Evolutionary conservation across 2,113 vertebrate species (phyloP).

Genomic region (Pterophyllum scalare): DNA sequence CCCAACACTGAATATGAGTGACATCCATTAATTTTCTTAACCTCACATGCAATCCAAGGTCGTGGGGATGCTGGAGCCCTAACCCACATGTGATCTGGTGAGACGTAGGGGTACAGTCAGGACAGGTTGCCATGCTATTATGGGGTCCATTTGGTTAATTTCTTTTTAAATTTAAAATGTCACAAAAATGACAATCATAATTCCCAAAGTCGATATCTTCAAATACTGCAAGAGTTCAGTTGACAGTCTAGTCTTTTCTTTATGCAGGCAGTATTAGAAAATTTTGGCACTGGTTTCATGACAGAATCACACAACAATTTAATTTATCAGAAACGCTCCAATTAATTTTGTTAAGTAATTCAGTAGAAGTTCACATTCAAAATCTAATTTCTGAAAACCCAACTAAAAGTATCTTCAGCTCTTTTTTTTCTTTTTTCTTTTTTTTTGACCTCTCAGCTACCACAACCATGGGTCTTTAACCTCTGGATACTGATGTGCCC

Average conservation of each 20-base stretch:
- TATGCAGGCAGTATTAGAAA: not conserved
- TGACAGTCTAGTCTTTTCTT: not conserved
- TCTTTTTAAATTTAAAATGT: not conserved
- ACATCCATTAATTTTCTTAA: not conserved
- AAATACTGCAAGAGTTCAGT: not conserved
- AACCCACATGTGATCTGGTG: not conserved
- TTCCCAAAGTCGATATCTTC: not conserved
- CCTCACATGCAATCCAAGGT: not conserved
- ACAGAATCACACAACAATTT: not conserved
- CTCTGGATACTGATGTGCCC: constrained; percentile 36
- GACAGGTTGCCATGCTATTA: not conserved
- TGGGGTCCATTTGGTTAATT: not conserved
- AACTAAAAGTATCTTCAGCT: not conserved
- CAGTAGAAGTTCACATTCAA: not conserved
- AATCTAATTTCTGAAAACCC: not conserved
- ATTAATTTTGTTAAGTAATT: too few species aligned
- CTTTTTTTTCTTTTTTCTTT: not conserved
- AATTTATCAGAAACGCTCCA: not conserved
- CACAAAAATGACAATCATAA: not conserved
- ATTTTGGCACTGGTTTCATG: too few species aligned
- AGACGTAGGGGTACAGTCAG: not conserved
- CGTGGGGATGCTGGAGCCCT: not conserved
- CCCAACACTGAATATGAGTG: not conserved
- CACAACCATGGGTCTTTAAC: constrained; percentile 7
- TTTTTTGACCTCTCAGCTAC: not conserved